phyloP scores from a whole-genome alignment of 2,113 vertebrate species.

The Anolis carolinensis region DNA sequence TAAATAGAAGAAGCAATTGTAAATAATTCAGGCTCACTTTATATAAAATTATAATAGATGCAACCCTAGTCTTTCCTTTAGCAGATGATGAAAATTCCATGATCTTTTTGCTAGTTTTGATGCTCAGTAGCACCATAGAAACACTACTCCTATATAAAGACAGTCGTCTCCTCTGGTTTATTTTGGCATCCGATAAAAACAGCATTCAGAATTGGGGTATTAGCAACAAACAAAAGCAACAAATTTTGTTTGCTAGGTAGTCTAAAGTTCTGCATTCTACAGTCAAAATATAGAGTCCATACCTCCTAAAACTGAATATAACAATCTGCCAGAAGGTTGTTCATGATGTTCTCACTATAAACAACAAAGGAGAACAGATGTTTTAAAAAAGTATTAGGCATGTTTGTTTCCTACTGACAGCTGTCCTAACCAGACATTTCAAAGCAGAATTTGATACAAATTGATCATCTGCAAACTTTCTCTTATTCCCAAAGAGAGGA shows the following conservation, averaged over 20 bases:
- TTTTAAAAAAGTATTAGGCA: not conserved
- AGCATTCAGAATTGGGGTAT: not conserved
- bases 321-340: constrained; percentile 12
- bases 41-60: not conserved
- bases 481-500: not conserved
- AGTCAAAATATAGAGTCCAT: constrained; percentile 41
- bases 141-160: not conserved
- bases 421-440: constrained; percentile 9
- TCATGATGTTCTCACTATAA: constrained; percentile 4
- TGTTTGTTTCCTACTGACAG: not conserved
- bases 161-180: not conserved
- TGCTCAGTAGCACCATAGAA: not conserved
- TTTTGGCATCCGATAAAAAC: not conserved
- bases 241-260: not conserved
- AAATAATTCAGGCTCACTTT: not conserved
- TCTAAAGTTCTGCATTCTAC: constrained; percentile 30
- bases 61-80: not conserved
- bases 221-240: not conserved
- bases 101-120: not conserved
- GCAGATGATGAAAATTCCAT: not conserved
- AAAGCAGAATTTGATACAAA: fast-evolving
- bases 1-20: not conserved
- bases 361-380: constrained; percentile 27
- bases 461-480: constrained; percentile 2
- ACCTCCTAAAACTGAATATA: not conserved